Base-by-base conservation (phyloP, 2,888 invertebrate species). In the Ptycholaimellus sp. region DNA sequence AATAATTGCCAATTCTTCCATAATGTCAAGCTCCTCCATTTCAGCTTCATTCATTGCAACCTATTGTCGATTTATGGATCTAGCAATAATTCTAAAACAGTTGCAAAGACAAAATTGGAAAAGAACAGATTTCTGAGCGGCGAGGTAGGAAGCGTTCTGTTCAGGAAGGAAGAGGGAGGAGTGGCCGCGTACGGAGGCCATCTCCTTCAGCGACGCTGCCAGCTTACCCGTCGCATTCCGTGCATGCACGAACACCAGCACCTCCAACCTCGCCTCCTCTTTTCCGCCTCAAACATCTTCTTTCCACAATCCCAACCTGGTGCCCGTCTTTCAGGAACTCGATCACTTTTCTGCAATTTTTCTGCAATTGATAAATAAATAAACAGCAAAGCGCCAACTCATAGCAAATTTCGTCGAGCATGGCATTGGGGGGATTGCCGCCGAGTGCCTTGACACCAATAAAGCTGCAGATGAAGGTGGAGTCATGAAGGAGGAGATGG, bases 221-320 rank as follows among this genome's bases (percentile, higher is more conserved):
- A 82, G 80, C 37, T 76, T 70, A 23, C 79, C 74, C 0, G 96
- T 99, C 9, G 85, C 82, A 66, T 90, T 93, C 20, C 96, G 70
- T 0, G 93, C 85, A 61, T 96, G 93, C 0, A 96, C 93, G 60
- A 96, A 96, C 1, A 96, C 82, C 82, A 96, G 85, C 0, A 81
- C 71, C 67, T 22, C n/a, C n/a, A n/a, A n/a, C n/a, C n/a, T n/a
- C n/a, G n/a, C n/a, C n/a, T n/a, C n/a, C n/a, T n/a, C n/a, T n/a
- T n/a, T n/a, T n/a, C n/a, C n/a, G n/a, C n/a, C n/a, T 13, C 7
- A 31, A 14, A 6, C 23, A 6, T 23, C 23, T 11, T 11, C 11
- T 11, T 23, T 23, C 11, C 11, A 23, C 6, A 11, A 11, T 23
- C 11, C 23, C 6, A 23, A 69, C 77, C 67, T 96, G 96, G 58